phyloP scores from a whole-genome alignment of 2,113 vertebrate species.

The Dissostichus mawsoni region DNA sequence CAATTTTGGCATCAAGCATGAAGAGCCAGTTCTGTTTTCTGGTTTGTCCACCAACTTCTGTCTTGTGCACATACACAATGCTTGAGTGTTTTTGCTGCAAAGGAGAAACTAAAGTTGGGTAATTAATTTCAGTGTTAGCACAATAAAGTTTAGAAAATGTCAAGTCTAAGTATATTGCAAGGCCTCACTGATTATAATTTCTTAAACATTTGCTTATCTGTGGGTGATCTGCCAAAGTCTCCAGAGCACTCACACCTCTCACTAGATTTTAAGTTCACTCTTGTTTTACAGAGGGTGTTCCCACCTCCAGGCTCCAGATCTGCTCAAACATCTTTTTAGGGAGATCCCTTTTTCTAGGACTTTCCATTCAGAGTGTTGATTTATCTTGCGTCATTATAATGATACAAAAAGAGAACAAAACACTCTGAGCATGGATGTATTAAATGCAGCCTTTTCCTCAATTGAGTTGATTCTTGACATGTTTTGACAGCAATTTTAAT shows the following conservation, averaged over 20 bases:
- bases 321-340: slow-evolving; percentile 8
- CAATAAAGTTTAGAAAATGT: background rate
- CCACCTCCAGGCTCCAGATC: background rate
- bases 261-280: slow-evolving; percentile 10
- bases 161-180: background rate
- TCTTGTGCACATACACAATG: background rate
- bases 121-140: background rate
- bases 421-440: background rate
- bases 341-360: background rate
- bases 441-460: background rate
- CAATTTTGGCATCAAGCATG: no score
- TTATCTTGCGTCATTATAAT: slow-evolving; percentile 15
- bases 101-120: background rate
- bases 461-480: background rate
- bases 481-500: slow-evolving; percentile 21
- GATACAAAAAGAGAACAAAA: background rate
- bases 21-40: no score
- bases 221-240: background rate
- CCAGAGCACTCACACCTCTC: background rate
- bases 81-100: background rate
- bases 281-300: background rate
- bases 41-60: no score
- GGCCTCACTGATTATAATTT: background rate
- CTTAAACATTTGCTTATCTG: background rate
- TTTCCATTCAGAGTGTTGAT: slow-evolving; percentile 1